Conservation (phyloP, 1,140 invertebrate species). For the Zaprionus vittiger region DNA sequence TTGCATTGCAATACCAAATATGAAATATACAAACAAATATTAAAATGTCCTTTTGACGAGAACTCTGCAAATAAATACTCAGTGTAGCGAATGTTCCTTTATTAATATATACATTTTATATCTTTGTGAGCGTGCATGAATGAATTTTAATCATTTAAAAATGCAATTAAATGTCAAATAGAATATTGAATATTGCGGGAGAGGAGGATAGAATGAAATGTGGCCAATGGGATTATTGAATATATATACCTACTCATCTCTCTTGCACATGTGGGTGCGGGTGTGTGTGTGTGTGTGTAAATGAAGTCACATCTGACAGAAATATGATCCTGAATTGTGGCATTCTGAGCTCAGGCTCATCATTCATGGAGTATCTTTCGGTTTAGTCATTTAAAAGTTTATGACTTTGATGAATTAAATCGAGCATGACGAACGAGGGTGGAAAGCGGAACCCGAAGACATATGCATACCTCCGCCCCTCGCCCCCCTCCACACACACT, state of each 20-base stretch:
- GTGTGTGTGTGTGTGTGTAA: background rate
- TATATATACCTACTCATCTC: background rate
- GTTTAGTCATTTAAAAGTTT: conserved; percentile 68
- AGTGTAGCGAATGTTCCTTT: background rate
- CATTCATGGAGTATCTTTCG: conserved; percentile 65
- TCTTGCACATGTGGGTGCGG: background rate
- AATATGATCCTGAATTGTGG: background rate
- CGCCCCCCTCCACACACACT: background rate
- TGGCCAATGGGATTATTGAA: background rate
- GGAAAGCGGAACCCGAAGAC: background rate
- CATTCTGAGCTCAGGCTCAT: conserved; percentile 11
- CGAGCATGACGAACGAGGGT: conserved; percentile 40
- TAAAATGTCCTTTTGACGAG: conserved; percentile 5
- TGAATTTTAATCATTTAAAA: background rate
- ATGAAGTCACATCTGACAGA: background rate
- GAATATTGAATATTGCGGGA: background rate
- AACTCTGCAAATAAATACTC: background rate
- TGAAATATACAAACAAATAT: background rate
- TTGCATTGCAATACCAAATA: no score
- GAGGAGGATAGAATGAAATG: background rate
- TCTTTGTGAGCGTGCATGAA: background rate
- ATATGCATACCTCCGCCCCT: background rate
- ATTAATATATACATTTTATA: background rate
- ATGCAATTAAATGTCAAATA: background rate
- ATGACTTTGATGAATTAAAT: conserved; percentile 83